Conservation (phyloP, 2,888 invertebrate genomes). For the Apodemia mormo region DNA sequence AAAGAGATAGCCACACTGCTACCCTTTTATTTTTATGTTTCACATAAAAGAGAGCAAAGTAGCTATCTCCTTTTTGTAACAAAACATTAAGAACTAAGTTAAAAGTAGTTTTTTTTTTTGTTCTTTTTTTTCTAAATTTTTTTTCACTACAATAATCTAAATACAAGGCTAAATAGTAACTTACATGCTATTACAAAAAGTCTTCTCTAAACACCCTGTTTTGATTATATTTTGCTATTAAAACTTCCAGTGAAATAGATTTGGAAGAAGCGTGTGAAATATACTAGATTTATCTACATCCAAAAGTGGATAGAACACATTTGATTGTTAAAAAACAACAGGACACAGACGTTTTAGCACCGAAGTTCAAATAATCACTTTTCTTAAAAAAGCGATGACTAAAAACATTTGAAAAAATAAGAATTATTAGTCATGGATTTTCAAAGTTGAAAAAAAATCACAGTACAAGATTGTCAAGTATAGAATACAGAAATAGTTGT, state of each 20-base stretch:
- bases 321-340: constrained; percentile 9
- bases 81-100: background rate
- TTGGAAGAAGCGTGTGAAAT: constrained; percentile 15
- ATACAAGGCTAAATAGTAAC: constrained; percentile 1
- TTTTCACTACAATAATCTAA: background rate
- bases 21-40: background rate
- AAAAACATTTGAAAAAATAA: constrained; percentile 34
- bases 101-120: constrained; percentile 6
- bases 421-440: constrained; percentile 28
- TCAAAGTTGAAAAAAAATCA: constrained; percentile 22
- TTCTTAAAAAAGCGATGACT: constrained; percentile 8
- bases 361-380: constrained; percentile 17
- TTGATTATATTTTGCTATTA: constrained; percentile 8
- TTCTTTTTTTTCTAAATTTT: background rate
- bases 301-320: constrained; percentile 24
- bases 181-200: constrained; percentile 3
- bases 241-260: constrained; percentile 6
- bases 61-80: background rate
- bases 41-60: background rate
- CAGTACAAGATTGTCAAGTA: constrained; percentile 7
- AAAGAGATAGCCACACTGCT: background rate
- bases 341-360: constrained; percentile 23
- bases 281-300: constrained; percentile 19
- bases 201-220: constrained; percentile 10
- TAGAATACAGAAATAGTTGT: background rate